Evolutionary conservation across 2,113 vertebrate genomes (phyloP).

Genomic region (Rhinichthys klamathensis): DNA sequence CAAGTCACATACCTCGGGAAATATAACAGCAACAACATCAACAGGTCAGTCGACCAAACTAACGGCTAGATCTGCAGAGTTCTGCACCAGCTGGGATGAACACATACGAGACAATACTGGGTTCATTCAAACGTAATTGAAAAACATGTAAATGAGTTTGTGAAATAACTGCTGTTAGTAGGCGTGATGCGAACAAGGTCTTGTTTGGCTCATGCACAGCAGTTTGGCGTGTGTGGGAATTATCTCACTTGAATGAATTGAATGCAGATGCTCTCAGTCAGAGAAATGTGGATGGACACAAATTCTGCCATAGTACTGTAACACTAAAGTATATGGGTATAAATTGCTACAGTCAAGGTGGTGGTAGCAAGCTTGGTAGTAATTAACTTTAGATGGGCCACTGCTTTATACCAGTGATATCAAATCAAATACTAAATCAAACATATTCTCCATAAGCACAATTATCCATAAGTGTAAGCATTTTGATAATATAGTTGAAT

Average conservation of each 20-base stretch:
- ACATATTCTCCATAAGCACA: neutral
- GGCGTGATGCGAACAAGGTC: constrained; percentile 16
- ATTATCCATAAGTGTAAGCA: neutral
- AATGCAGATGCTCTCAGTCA: neutral
- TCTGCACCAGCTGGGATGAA: constrained; percentile 9
- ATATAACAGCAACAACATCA: constrained; percentile 14
- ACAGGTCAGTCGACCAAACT: constrained; percentile 3
- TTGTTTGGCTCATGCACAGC: constrained; percentile 17
- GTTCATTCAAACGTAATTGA: constrained; percentile 17
- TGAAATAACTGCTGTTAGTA: constrained; percentile 26
- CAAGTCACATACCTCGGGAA: neutral
- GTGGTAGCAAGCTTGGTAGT: neutral
- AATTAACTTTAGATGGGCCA: neutral
- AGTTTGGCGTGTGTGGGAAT: constrained; percentile 9
- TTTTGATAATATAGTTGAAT: neutral
- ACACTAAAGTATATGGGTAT: neutral
- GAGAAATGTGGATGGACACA: neutral
- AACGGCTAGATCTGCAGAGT: neutral
- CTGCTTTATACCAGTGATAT: neutral
- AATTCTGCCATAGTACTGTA: neutral
- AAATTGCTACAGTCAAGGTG: neutral
- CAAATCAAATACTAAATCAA: neutral
- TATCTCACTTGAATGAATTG: neutral
- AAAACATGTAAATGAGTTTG: constrained; percentile 30
- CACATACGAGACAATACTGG: neutral